Conservation (phyloP, 2,888 invertebrate genomes). For the Scaptomyza parva region DNA sequence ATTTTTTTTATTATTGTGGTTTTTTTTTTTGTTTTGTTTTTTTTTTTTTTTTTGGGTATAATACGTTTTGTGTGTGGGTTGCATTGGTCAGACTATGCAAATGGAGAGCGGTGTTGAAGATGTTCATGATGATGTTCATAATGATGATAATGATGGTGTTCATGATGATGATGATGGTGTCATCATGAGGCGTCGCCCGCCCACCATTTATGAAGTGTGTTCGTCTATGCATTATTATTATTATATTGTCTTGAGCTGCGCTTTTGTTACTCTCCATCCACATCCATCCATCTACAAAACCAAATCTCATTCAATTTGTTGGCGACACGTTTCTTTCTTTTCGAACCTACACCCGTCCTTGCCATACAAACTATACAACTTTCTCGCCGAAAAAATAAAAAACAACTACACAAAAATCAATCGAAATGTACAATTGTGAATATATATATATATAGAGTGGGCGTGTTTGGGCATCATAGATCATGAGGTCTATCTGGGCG, state of each 20-base stretch:
- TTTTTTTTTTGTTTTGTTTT: slow-evolving; percentile 9
- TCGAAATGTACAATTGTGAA: slow-evolving; percentile 12
- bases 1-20: too few relatives aligned
- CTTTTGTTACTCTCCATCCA: not conserved
- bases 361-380: slow-evolving; percentile 32
- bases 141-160: slow-evolving; percentile 8
- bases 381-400: slow-evolving; percentile 28
- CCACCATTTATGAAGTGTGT: slow-evolving; percentile 22
- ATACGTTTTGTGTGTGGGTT: slow-evolving; percentile 40
- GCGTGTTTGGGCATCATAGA: slow-evolving; percentile 16
- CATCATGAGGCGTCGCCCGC: slow-evolving; percentile 62
- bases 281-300: slow-evolving; percentile 6
- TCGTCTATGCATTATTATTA: slow-evolving; percentile 26
- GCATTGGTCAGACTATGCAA: slow-evolving; percentile 28
- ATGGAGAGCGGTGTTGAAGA: slow-evolving; percentile 30
- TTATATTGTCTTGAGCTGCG: slow-evolving; percentile 13
- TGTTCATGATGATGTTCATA: slow-evolving; percentile 4
- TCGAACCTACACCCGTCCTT: slow-evolving; percentile 66
- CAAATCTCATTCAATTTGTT: slow-evolving; percentile 19
- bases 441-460: slow-evolving; percentile 3
- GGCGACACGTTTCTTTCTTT: not conserved
- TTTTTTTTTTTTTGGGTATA: slow-evolving; percentile 27
- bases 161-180: slow-evolving; percentile 61
- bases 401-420: too few relatives aligned
- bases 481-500: slow-evolving; percentile 16